phyloP scores from a whole-genome alignment of 1,140 invertebrate genomes.

The Berghia stephanieae region DNA sequence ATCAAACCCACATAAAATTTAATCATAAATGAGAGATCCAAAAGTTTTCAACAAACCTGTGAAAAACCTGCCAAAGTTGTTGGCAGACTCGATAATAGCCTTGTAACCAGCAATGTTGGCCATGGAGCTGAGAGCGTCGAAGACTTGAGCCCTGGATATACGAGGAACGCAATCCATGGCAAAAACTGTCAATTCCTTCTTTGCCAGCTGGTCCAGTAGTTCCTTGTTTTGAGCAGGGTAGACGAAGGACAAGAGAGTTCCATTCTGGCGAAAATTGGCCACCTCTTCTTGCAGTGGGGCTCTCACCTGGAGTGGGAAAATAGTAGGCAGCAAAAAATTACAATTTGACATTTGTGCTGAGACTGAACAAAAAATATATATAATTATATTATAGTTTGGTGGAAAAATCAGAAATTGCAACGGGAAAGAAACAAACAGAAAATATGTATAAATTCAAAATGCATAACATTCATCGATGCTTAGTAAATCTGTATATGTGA shows the following conservation, averaged over 20 bases:
- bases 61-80: conserved; percentile 89
- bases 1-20: not conserved
- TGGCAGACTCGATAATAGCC: conserved; percentile 88
- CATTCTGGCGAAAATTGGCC: conserved; percentile 73
- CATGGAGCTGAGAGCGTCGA: conserved; percentile 92
- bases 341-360: no score
- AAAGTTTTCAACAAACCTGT: conserved; percentile 70
- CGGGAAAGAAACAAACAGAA: no score
- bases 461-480: no score
- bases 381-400: no score
- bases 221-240: conserved; percentile 86
- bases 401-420: no score
- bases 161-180: conserved; percentile 83
- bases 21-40: no score
- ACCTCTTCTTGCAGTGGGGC: conserved; percentile 78
- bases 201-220: conserved; percentile 77
- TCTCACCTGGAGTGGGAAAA: conserved; percentile 74
- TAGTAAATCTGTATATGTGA: no score
- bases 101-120: conserved; percentile 91
- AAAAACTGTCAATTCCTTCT: conserved; percentile 82
- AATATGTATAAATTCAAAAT: no score
- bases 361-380: no score
- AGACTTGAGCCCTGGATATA: conserved; percentile 87
- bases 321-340: no score
- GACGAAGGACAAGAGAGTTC: conserved; percentile 84